Base-by-base conservation (phyloP, 2,888 invertebrate genomes). In the Drosophila nigricruria region DNA sequence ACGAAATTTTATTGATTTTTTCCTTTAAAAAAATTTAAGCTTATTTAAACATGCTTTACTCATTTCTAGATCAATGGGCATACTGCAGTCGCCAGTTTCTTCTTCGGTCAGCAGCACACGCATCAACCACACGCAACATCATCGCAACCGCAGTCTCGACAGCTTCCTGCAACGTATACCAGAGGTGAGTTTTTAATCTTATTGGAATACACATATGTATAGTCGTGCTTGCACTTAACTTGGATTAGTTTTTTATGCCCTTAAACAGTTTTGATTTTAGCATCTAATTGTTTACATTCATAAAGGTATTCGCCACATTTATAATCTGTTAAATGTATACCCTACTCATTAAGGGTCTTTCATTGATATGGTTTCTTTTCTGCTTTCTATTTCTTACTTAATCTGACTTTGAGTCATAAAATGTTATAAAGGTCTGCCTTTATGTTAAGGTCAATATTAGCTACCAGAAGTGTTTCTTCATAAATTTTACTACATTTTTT, bases 91-190 rank as follows among this genome's bases (percentile, higher is more conserved):
- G 56, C 93, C 93, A 54, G 92, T 93, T 50, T 92, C 93, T 45
- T 93, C 93, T 18, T 12, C 47, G 85, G 93, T 92, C 77, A 92
- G 92, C 70, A 93, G 92, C 63, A 91, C 93, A 76, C 91, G 93
- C 78, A 93, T 92, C 68, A 93, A 93, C 86, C 88, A 92, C 79
- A 93, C 96, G 79, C 95, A 96, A 88, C 97, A 97, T 92, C 97
- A 97, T 93, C 95, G 97, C 88, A 97, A 97, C 94, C 95, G 97
- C 80, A 97, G 97, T 92, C 94, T 97, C 92, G 97, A 98, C 93
- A 97, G 97, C 67, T 97, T 97, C 70, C 94, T 97, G 77, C 97
- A 97, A 92, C 94, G 97, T 92, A 97, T 97, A 92, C 97, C 97
- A 71, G 97, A 97, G 94, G 97, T 93, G 76, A 91, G 90, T 88